Evolutionary conservation across 2,113 vertebrate genomes (phyloP).

Genomic region (Dinomys branickii): DNA sequence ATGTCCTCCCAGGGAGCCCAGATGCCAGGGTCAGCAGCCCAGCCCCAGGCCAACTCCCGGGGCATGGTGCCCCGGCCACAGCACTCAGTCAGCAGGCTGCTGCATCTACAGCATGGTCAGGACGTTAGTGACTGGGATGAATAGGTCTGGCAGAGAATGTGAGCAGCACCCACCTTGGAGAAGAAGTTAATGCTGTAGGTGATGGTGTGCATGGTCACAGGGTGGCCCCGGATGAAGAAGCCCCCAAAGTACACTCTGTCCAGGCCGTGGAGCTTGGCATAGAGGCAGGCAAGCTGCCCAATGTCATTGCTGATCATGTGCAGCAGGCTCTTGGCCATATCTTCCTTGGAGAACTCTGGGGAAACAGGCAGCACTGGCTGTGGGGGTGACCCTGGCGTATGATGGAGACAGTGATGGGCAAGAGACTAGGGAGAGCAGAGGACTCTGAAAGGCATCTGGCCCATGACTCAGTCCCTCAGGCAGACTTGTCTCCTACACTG

Average conservation of each 20-base stretch:
- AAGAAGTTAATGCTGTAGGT: constrained; percentile 99
- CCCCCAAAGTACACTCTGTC: constrained; percentile 97
- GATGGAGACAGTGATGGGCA: background rate
- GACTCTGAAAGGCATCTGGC: background rate
- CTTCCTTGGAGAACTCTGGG: constrained; percentile 97
- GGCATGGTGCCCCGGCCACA: fast-evolving
- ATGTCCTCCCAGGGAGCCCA: background rate
- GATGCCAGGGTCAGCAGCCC: background rate
- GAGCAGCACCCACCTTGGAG: constrained; percentile 91
- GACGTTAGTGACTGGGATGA: fast-evolving
- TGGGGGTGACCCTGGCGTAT: background rate
- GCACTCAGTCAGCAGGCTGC: background rate
- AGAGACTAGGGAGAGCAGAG: background rate
- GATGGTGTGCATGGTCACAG: constrained; percentile 98
- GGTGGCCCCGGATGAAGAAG: constrained; percentile 98
- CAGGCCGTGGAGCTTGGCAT: constrained; percentile 94
- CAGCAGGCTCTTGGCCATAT: constrained; percentile 98
- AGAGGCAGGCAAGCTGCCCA: constrained; percentile 97
- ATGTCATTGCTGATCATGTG: constrained; percentile 99
- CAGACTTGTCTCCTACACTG: background rate
- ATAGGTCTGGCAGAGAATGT: fast-evolving
- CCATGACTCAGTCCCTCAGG: background rate
- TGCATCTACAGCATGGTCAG: fast-evolving
- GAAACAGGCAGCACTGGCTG: background rate
- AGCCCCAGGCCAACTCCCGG: background rate